Conservation (phyloP, 2,797 vertebrate genomes). For the Danio aesculapii region DNA sequence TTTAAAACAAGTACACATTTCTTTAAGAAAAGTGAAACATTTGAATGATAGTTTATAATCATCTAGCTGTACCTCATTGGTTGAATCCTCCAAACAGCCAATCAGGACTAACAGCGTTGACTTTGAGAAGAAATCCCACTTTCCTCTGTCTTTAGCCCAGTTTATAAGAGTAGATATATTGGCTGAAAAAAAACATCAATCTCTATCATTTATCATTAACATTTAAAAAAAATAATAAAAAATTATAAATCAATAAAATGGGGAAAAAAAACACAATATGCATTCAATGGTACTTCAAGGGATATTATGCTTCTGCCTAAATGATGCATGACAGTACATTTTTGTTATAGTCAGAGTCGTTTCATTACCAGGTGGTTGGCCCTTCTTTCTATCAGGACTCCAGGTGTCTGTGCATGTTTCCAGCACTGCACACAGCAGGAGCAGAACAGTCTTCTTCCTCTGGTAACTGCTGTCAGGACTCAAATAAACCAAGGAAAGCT, state of each 20-base stretch:
- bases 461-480: slow-evolving; percentile 85
- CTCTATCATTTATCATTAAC: background rate
- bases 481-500: slow-evolving; percentile 78
- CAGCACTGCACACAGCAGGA: slow-evolving; percentile 82
- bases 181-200: slow-evolving; percentile 68
- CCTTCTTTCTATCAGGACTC: slow-evolving; percentile 87
- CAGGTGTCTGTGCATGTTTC: slow-evolving; percentile 92
- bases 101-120: slow-evolving; percentile 81
- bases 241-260: background rate
- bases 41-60: background rate
- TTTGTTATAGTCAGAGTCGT: background rate
- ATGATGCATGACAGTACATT: background rate
- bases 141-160: slow-evolving; percentile 74
- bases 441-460: slow-evolving; percentile 86
- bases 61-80: slow-evolving; percentile 83
- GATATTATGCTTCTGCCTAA: background rate
- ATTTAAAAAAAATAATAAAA: no score
- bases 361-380: slow-evolving; percentile 88
- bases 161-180: slow-evolving; percentile 81
- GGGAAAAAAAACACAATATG: background rate
- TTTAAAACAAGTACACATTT: background rate
- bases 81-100: slow-evolving; percentile 88
- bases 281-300: background rate
- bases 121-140: slow-evolving; percentile 87
- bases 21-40: background rate